Percentiles rank a stretch among this genome's conserved stretches.
phyloP scores from a whole-genome alignment of 2,113 vertebrate genomes.

The Oryctolagus cuniculus region mOryCun1.1 NC_091450.1:21260501-21261000 shows the following conservation, averaged over 20 bases:
- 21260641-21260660: constrained; percentile 76
- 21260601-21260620: constrained; percentile 68
- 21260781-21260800: neutral
- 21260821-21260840: neutral
- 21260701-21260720: constrained; percentile 1
- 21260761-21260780: neutral
- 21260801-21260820: neutral
- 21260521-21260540: neutral
- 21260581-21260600: neutral
- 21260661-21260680: constrained; percentile 55
- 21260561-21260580: neutral
- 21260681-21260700: neutral
- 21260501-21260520: neutral
- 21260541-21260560: neutral
- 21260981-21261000: neutral
- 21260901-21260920: neutral
- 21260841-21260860: neutral
- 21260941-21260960: neutral
- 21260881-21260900: neutral
- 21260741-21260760: neutral
- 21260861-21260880: accelerated
- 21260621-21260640: constrained; percentile 74
- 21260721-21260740: neutral
- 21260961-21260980: neutral
- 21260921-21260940: neutral